These are phyloP conservation scores for Hemistola chrysoprasaria DNA, from an alignment of 2,888 invertebrate genomes.

Conservation along the genomic window DNA sequence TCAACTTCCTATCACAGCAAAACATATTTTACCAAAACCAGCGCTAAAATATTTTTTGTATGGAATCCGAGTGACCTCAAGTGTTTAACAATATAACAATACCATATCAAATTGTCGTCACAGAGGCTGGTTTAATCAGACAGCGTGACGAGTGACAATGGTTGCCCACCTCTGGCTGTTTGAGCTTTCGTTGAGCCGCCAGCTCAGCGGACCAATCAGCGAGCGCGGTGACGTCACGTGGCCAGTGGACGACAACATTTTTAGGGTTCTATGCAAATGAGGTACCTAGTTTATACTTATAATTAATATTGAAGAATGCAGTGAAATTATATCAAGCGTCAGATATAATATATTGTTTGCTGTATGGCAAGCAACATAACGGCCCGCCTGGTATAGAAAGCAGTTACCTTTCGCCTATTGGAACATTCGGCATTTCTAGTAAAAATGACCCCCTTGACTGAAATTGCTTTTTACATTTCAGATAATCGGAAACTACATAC, in stretches of 20 bases:
- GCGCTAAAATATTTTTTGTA: conserved; percentile 16
- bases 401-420: no score
- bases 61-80: conserved; percentile 23
- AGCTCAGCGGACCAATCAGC: conserved; percentile 36
- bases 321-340: no score
- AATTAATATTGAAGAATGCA: conserved; percentile 8
- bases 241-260: conserved; percentile 43
- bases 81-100: conserved; percentile 39
- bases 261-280: conserved; percentile 26
- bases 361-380: no score
- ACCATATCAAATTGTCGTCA: conserved; percentile 59
- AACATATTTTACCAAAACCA: conserved; percentile 16
- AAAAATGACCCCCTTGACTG: no score
- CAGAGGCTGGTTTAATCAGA: conserved; percentile 45
- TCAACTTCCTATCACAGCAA: conserved; percentile 16
- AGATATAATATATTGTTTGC: no score
- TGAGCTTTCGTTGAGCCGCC: conserved; percentile 42
- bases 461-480: no score
- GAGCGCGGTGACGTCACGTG: conserved; percentile 30
- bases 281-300: conserved; percentile 4
- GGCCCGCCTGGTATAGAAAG: no score
- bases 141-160: conserved; percentile 49
- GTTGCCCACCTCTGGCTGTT: conserved; percentile 50
- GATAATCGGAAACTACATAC: no score
- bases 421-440: no score